phyloP scores from a whole-genome alignment of 2,888 invertebrate genomes.

The Amphipoea oculea region DNA sequence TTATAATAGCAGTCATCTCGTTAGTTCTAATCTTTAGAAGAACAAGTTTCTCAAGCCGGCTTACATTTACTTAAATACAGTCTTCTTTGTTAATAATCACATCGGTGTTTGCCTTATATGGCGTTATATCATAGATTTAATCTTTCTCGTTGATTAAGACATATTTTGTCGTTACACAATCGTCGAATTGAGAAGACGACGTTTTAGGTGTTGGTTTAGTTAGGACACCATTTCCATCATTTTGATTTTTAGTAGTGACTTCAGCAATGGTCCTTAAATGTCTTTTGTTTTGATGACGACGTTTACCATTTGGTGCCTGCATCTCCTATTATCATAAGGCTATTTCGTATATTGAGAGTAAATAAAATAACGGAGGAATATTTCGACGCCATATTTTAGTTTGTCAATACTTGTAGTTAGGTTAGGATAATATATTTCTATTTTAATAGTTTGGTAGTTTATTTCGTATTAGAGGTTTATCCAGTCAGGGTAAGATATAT shows the following conservation, averaged over 20 bases:
- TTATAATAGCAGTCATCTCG: slow-evolving; percentile 39
- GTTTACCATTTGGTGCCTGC: neutral
- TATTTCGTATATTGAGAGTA: slow-evolving; percentile 10
- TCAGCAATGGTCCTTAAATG: neutral
- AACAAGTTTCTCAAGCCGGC: slow-evolving; percentile 34
- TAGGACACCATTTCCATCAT: neutral
- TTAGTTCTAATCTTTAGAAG: slow-evolving; percentile 24
- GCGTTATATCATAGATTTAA: slow-evolving; percentile 39
- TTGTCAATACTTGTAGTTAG: too few relatives aligned
- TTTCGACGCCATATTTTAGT: too few relatives aligned
- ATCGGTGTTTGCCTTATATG: slow-evolving; percentile 17
- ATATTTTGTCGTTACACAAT: slow-evolving; percentile 30
- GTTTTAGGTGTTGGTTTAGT: slow-evolving; percentile 9
- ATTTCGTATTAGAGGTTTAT: too few relatives aligned
- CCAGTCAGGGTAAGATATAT: too few relatives aligned
- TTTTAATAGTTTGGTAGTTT: too few relatives aligned
- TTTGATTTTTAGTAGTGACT: neutral
- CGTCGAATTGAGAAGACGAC: neutral
- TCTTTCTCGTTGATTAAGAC: slow-evolving; percentile 10
- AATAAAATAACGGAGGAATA: slow-evolving; percentile 1
- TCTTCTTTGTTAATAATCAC: slow-evolving; percentile 20
- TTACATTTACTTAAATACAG: slow-evolving; percentile 25
- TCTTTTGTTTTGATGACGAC: neutral
- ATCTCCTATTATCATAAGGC: neutral
- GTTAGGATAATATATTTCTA: too few relatives aligned